Evolutionary conservation across 2,797 vertebrate species (phyloP).

Genomic region (Macrochelys suwanniensis): DNA sequence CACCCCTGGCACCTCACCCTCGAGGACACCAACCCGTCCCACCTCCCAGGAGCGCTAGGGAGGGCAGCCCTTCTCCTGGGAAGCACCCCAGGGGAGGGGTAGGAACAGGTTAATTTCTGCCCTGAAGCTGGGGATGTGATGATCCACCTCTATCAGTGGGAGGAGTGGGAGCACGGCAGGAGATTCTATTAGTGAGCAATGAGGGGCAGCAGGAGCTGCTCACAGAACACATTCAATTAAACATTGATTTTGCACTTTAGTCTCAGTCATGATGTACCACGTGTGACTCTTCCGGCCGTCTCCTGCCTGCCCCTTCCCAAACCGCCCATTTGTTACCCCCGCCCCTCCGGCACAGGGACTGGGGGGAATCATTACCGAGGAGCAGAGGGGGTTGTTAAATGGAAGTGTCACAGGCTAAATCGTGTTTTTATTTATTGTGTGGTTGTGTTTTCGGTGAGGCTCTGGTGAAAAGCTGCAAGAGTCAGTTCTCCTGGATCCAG

Average conservation of each 20-base stretch:
- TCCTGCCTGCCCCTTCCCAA: background rate
- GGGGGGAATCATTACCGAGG: conserved; percentile 72
- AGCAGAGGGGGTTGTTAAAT: conserved; percentile 70
- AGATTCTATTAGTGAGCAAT: conserved; percentile 79
- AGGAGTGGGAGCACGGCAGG: background rate
- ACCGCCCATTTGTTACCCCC: background rate
- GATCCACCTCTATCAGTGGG: no score
- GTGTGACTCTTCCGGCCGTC: conserved; percentile 49
- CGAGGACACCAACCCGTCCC: no score
- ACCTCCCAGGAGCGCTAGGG: background rate
- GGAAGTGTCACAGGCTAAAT: conserved; percentile 77
- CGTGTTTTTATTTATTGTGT: conserved; percentile 78
- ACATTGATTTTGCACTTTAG: conserved; percentile 74
- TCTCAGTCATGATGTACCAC: conserved; percentile 44
- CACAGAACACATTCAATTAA: conserved; percentile 83
- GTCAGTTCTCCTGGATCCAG: conserved; percentile 20
- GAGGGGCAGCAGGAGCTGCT: conserved; percentile 73
- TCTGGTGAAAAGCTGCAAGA: conserved; percentile 16
- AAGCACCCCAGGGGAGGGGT: no score
- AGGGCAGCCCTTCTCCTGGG: background rate
- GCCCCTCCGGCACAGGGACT: background rate
- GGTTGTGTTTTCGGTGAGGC: background rate
- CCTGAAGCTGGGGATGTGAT: background rate
- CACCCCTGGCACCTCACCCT: background rate
- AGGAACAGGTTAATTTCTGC: background rate